Conservation (phyloP, 2,888 invertebrate genomes). For the Drosophila cracens region DNA sequence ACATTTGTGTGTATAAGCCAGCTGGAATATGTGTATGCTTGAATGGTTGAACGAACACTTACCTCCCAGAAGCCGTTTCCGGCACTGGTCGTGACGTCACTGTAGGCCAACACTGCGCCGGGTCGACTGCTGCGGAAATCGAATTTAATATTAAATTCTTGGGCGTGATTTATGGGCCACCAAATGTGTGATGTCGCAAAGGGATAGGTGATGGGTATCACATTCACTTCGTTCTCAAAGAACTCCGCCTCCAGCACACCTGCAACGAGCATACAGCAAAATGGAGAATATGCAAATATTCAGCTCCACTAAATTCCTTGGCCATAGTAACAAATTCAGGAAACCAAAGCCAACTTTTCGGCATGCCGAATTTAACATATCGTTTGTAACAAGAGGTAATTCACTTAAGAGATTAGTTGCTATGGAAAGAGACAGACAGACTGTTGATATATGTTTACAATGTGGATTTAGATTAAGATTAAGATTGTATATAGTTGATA, state of each 20-base stretch:
- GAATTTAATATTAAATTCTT: slow-evolving; percentile 91
- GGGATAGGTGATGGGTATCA: slow-evolving; percentile 95
- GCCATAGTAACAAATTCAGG: neutral
- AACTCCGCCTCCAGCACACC: slow-evolving; percentile 93
- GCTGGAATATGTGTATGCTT: slow-evolving; percentile 47
- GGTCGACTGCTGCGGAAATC: slow-evolving; percentile 94
- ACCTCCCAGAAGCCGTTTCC: slow-evolving; percentile 95
- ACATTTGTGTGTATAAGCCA: slow-evolving; percentile 55
- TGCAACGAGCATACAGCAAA: slow-evolving; percentile 47
- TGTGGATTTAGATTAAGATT: neutral
- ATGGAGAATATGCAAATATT: slow-evolving; percentile 14
- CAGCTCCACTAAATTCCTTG: slow-evolving; percentile 12
- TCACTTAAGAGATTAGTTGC: neutral
- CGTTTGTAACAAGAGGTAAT: neutral
- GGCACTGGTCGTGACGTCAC: slow-evolving; percentile 90
- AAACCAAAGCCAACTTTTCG: neutral
- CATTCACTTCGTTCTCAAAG: slow-evolving; percentile 92
- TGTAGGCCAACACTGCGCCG: slow-evolving; percentile 93
- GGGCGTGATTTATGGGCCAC: slow-evolving; percentile 92
- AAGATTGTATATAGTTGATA: neutral
- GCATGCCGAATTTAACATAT: neutral
- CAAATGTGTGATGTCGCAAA: slow-evolving; percentile 95
- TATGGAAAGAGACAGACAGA: neutral
- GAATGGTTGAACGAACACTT: slow-evolving; percentile 81
- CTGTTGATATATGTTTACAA: neutral